Evolutionary conservation across 1,140 invertebrate genomes (phyloP).

Genomic region (Teleopsis dalmanni): DNA sequence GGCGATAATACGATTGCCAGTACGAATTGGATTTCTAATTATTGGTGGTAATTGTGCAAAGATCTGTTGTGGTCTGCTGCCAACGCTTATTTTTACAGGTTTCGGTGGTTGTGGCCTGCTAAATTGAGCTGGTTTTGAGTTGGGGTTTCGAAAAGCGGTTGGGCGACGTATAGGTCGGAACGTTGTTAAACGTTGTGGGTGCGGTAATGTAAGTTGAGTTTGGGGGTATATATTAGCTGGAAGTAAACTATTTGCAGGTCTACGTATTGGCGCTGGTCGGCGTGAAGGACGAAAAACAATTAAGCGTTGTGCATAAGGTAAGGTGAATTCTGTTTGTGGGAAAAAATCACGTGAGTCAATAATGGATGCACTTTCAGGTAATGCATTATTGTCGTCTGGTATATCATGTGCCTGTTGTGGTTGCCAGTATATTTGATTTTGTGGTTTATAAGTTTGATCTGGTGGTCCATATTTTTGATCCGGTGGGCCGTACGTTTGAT

Average conservation of each 20-base stretch:
- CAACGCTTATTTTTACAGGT: no score
- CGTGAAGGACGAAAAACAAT: conserved; percentile 1
- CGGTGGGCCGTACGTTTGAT: conserved; percentile 22
- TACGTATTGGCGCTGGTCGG: conserved; percentile 1
- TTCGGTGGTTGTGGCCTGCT: background rate
- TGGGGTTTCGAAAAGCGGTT: no score
- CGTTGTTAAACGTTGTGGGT: background rate
- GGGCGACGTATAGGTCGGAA: conserved; percentile 3
- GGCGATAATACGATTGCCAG: no score
- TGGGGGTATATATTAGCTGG: conserved; percentile 1
- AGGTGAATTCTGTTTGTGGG: conserved; percentile 4
- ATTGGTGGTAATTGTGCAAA: no score
- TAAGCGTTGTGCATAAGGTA: conserved; percentile 3
- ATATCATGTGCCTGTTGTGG: conserved; percentile 16
- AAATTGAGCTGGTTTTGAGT: background rate
- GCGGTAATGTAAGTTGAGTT: background rate
- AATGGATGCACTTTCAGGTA: conserved; percentile 3
- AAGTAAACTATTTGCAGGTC: no score
- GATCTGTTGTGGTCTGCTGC: no score
- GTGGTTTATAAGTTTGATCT: conserved; percentile 14
- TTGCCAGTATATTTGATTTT: conserved; percentile 29
- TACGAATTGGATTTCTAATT: no score
- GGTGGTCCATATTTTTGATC: conserved; percentile 17
- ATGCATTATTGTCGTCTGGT: background rate
- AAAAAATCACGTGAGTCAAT: background rate